Conservation (phyloP, 2,113 vertebrate species). For the Donacobius atricapilla region DNA sequence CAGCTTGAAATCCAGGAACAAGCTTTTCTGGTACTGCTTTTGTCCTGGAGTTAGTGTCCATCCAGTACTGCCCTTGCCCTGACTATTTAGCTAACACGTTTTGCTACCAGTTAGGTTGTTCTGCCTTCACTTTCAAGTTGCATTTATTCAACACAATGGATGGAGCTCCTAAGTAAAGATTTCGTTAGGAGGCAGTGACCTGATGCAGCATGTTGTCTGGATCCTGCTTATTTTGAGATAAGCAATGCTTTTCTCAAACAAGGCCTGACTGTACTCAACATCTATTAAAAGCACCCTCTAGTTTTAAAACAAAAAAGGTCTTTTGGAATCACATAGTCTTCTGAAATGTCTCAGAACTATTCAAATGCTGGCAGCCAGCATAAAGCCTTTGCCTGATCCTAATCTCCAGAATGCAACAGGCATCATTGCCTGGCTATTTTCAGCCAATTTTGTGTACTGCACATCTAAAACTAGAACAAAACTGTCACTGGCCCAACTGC, state of each 20-base stretch:
- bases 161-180: neutral
- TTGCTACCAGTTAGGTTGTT: neutral
- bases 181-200: neutral
- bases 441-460: neutral
- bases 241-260: constrained; percentile 9
- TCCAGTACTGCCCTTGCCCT: neutral
- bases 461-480: neutral
- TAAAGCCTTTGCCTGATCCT: constrained; percentile 10
- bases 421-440: constrained; percentile 27
- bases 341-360: constrained; percentile 28
- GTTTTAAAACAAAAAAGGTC: neutral
- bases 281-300: constrained; percentile 4
- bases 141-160: neutral
- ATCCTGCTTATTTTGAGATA: constrained; percentile 5
- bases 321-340: constrained; percentile 17
- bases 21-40: neutral
- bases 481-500: neutral
- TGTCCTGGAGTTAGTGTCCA: neutral
- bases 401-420: neutral
- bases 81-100: neutral
- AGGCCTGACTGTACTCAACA: neutral
- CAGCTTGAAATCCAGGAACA: neutral
- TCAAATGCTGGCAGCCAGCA: constrained; percentile 18
- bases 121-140: neutral
- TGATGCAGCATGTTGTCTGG: neutral